A percentile compares a stretch with the other conserved stretches of the same genome.
Conservation (phyloP, 2,888 invertebrate species). For the Bhutanitis thaidina region DNA sequence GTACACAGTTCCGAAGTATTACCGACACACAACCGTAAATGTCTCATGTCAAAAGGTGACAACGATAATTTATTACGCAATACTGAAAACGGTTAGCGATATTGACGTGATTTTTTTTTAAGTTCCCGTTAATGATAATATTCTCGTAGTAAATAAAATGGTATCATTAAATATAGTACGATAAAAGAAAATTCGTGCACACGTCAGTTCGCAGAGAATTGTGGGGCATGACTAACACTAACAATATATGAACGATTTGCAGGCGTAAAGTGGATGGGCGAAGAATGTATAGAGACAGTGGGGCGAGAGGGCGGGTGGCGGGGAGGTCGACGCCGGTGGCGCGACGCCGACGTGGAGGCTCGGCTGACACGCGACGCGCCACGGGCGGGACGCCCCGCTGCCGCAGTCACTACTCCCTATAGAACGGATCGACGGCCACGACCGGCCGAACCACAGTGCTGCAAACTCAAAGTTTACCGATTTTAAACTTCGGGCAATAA, state of each 20-base stretch:
- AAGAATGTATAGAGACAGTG: constrained; percentile 43
- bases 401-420: constrained; percentile 19
- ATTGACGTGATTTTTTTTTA: background rate
- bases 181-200: constrained; percentile 13
- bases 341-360: constrained; percentile 77
- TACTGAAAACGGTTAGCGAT: background rate
- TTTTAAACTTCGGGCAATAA: too few relatives aligned
- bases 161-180: background rate
- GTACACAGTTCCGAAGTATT: constrained; percentile 23
- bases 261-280: constrained; percentile 37
- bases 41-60: constrained; percentile 15
- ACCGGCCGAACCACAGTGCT: background rate
- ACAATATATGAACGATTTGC: constrained; percentile 21
- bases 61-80: background rate
- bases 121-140: too few relatives aligned
- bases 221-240: constrained; percentile 25
- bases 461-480: too few relatives aligned
- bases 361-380: constrained; percentile 69
- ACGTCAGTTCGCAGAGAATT: constrained; percentile 15
- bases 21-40: constrained; percentile 24
- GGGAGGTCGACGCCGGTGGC: constrained; percentile 46
- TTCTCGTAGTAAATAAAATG: constrained; percentile 10
- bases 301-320: constrained; percentile 38
- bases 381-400: constrained; percentile 57
- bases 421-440: constrained; percentile 12